Percentiles rank a stretch among this genome's conserved stretches.
Conservation (phyloP, 1,140 invertebrate species). For the Lethrus apterus region DNA sequence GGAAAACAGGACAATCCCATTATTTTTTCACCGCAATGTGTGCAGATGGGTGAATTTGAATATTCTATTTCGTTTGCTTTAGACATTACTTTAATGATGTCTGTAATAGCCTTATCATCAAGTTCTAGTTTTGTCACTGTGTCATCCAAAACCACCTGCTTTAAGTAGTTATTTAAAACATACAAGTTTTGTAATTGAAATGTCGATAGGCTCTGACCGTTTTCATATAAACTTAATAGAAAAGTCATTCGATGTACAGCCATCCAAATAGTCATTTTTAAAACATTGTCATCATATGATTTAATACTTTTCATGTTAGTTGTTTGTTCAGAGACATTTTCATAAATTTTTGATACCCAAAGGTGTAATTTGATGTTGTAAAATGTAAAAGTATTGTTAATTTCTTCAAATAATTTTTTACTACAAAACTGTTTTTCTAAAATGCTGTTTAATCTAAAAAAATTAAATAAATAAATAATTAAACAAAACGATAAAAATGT, state of each 20-base stretch:
- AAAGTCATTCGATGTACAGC: slow-evolving; percentile 23
- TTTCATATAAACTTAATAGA: slow-evolving; percentile 21
- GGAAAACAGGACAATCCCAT: slow-evolving; percentile 29
- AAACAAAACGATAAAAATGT: not conserved
- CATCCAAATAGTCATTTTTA: slow-evolving; percentile 29
- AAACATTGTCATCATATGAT: slow-evolving; percentile 28
- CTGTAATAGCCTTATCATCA: slow-evolving; percentile 25
- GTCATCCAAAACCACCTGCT: slow-evolving; percentile 30
- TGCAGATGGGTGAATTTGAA: slow-evolving; percentile 27
- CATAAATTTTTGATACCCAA: slow-evolving; percentile 30
- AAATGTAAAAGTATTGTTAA: slow-evolving; percentile 26
- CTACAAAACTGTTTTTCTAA: not conserved
- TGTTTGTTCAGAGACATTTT: slow-evolving; percentile 25
- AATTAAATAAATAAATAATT: not conserved
- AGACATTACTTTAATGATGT: slow-evolving; percentile 25
- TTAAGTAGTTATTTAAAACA: slow-evolving; percentile 30
- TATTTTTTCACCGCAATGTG: slow-evolving; percentile 34
- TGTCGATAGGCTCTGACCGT: slow-evolving; percentile 19
- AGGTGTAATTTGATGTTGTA: slow-evolving; percentile 28
- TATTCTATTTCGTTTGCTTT: slow-evolving; percentile 31
- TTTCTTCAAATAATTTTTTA: slow-evolving; percentile 1
- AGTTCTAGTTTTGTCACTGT: slow-evolving; percentile 25
- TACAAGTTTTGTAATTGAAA: slow-evolving; percentile 31
- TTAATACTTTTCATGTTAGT: slow-evolving; percentile 10
- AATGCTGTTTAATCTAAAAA: no score